Conservation (phyloP, 1,140 invertebrate species). For the Zaprionus davidi region DNA sequence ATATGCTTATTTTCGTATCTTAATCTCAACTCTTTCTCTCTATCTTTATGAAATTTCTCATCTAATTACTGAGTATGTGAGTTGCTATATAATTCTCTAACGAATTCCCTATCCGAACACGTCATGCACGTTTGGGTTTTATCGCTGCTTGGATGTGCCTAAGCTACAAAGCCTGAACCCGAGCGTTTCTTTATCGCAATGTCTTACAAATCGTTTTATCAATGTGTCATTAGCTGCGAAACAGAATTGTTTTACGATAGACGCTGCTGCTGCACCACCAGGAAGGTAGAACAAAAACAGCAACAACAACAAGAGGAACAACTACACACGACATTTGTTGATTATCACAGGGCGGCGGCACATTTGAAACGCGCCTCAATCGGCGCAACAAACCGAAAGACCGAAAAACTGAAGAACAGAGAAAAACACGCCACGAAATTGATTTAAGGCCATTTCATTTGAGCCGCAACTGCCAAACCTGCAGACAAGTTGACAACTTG, state of each 20-base stretch:
- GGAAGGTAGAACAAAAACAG: conserved; percentile 42
- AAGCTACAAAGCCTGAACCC: conserved; percentile 78
- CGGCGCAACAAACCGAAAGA: conserved; percentile 35
- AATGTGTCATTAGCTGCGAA: conserved; percentile 75
- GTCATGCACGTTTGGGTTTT: conserved; percentile 32
- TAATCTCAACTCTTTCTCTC: background rate
- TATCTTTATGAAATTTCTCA: background rate
- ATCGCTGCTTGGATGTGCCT: conserved; percentile 41
- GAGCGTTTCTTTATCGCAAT: conserved; percentile 76
- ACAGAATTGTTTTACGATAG: conserved; percentile 75
- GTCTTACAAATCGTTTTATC: conserved; percentile 83
- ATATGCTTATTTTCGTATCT: background rate
- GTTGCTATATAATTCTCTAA: background rate
- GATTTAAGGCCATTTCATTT: conserved; percentile 70
- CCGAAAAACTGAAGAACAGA: conserved; percentile 25
- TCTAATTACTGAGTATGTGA: background rate
- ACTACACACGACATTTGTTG: conserved; percentile 65
- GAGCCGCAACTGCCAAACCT: conserved; percentile 58
- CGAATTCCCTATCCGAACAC: conserved; percentile 18
- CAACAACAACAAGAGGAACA: conserved; percentile 48
- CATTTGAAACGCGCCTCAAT: conserved; percentile 56
- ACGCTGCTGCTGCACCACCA: conserved; percentile 26
- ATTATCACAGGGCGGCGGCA: conserved; percentile 69
- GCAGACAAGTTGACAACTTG: conserved; percentile 66
- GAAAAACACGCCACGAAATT: conserved; percentile 67